A percentile compares a stretch with the other conserved stretches of the same genome.
phyloP scores from a whole-genome alignment of 2,888 invertebrate genomes.

The Boloria selene region DNA sequence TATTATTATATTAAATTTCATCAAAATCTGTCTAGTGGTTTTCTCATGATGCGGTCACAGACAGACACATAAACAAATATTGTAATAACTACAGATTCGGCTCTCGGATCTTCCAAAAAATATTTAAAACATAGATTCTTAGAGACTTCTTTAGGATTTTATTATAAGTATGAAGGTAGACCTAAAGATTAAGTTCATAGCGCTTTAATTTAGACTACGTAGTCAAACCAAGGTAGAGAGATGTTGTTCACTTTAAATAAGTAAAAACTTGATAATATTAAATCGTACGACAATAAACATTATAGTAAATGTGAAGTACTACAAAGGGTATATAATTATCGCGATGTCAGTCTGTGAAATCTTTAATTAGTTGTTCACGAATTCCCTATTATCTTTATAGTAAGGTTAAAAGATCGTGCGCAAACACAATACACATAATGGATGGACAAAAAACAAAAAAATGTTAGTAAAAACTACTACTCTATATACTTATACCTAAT shows the following conservation, averaged over 20 bases:
- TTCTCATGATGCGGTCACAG: too few relatives aligned
- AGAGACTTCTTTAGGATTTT: too few relatives aligned
- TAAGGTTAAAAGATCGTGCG: slow-evolving; percentile 49
- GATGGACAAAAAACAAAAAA: slow-evolving; percentile 56
- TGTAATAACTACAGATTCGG: too few relatives aligned
- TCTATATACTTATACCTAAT: slow-evolving; percentile 13
- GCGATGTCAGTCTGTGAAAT: slow-evolving; percentile 50
- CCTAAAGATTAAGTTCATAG: too few relatives aligned
- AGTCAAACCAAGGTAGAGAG: too few relatives aligned
- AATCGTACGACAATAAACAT: slow-evolving; percentile 12
- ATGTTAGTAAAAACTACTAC: slow-evolving; percentile 40
- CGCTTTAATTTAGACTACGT: too few relatives aligned
- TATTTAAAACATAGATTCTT: too few relatives aligned
- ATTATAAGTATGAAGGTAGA: too few relatives aligned
- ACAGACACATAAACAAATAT: too few relatives aligned
- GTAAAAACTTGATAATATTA: slow-evolving; percentile 9
- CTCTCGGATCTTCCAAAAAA: too few relatives aligned
- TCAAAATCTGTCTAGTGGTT: too few relatives aligned
- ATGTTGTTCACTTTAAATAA: background rate
- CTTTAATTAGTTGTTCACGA: slow-evolving; percentile 61
- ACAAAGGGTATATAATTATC: slow-evolving; percentile 36
- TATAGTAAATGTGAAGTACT: slow-evolving; percentile 21
- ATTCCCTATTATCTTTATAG: slow-evolving; percentile 51
- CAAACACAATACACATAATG: slow-evolving; percentile 40
- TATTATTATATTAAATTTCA: too few relatives aligned